Base-by-base conservation (phyloP, 2,797 vertebrate genomes). In the Serranus cabrilla region DNA sequence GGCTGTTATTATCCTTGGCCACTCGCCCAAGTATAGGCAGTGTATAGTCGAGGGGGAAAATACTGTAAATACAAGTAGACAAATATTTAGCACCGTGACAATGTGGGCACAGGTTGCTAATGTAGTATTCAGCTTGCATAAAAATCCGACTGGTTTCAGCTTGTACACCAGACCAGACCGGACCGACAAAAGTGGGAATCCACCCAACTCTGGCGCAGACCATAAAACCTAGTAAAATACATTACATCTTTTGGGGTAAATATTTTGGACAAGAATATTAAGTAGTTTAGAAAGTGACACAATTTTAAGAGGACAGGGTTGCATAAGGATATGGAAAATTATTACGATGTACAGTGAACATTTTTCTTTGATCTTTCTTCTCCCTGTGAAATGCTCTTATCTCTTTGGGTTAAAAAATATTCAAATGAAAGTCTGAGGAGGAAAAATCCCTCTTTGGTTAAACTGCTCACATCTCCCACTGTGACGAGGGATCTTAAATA, bases 361-460 rank as follows among this genome's bases (percentile, higher is more conserved):
- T 14, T 55, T 57, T 58, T 20, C 42, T 61, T 50, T 74, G 20
- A 52, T 55, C 21, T 34, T 43, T 62, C 27, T 16, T 56, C 31
- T 46, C 37, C 16, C 23, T 40, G 37, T 42, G 34, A 77, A 56
- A 74, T n/a, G 34, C 3, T 11, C 47, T 20, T 21, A 47, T 76
- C 25, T 64, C 27, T 27, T 47, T 13, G 7, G 49, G 23, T 63
- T 61, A 16, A 72, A 46, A 47, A 55, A 47, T 27, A 64, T 70
- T 74, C 12, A 70, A 70, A 68, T 74, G 3, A 65, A 76, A 68
- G 27, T 78, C 7, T 47, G 43, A 56, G 70, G 34, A 46, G 16
- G 18, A 58, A 52, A 74, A 46, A 56, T 50, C 55, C 31, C 34
- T 60, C 16, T 39, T 49, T 70, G 66, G 12, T 60, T 63, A 71